Percentiles rank a stretch among this genome's conserved stretches.
phyloP scores from a whole-genome alignment of 2,888 invertebrate genomes.

The Merodon equestris region DNA sequence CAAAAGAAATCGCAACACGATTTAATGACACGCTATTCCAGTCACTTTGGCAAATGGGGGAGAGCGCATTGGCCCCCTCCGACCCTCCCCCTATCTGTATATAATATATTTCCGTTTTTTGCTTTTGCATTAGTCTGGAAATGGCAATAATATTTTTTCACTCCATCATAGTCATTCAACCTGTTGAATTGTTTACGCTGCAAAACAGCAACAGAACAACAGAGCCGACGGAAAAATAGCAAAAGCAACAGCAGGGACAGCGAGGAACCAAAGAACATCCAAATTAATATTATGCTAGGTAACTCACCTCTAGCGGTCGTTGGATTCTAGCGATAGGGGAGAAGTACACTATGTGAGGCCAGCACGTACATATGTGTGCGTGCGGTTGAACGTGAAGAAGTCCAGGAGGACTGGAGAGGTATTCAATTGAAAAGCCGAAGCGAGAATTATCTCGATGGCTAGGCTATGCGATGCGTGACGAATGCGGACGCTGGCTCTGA shows the following conservation, averaged over 20 bases:
- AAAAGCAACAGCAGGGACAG: slow-evolving; percentile 10
- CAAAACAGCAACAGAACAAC: slow-evolving; percentile 34
- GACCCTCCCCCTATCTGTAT: too few species aligned
- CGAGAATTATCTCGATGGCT: slow-evolving; percentile 69
- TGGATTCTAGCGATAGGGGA: slow-evolving; percentile 52
- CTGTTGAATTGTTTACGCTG: slow-evolving; percentile 67
- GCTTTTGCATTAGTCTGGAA: slow-evolving; percentile 46
- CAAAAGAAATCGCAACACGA: slow-evolving; percentile 64
- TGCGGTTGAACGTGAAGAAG: slow-evolving; percentile 23
- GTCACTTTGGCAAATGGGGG: slow-evolving; percentile 55
- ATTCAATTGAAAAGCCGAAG: slow-evolving; percentile 64
- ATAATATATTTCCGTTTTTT: background rate
- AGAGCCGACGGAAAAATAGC: background rate
- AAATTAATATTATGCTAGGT: slow-evolving; percentile 66
- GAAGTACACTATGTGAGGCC: slow-evolving; percentile 19
- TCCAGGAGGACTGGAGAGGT: slow-evolving; percentile 18
- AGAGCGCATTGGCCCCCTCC: slow-evolving; percentile 26
- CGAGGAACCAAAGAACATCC: slow-evolving; percentile 46
- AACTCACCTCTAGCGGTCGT: slow-evolving; percentile 56
- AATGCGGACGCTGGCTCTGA: slow-evolving; percentile 53
- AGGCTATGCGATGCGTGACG: slow-evolving; percentile 69
- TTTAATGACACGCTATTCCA: slow-evolving; percentile 63
- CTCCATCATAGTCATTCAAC: slow-evolving; percentile 64
- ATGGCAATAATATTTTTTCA: slow-evolving; percentile 64
- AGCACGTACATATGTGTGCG: slow-evolving; percentile 6